Evolutionary conservation across 1,140 invertebrate genomes (phyloP).

Genomic region (Drosophila tropicalis): DNA sequence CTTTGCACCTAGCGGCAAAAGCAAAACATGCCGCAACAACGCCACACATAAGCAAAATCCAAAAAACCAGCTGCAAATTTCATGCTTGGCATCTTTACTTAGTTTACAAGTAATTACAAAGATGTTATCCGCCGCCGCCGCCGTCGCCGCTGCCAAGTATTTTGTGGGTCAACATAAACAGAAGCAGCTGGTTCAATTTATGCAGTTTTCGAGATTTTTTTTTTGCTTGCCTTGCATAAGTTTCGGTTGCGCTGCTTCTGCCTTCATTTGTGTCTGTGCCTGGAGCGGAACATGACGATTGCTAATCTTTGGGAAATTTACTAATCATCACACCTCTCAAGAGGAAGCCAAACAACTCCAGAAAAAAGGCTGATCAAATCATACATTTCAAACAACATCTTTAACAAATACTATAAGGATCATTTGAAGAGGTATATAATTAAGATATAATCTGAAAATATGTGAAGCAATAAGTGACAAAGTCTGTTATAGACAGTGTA

Average conservation of each 20-base stretch:
- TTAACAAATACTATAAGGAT: too few species aligned
- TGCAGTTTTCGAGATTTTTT: slow-evolving; percentile 17
- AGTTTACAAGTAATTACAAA: slow-evolving; percentile 65
- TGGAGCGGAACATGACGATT: slow-evolving; percentile 8
- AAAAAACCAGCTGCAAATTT: slow-evolving; percentile 62
- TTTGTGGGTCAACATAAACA: slow-evolving; percentile 44
- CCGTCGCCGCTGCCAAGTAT: not conserved
- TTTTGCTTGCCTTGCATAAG: slow-evolving; percentile 28
- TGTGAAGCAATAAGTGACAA: too few species aligned
- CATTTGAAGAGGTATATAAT: too few species aligned
- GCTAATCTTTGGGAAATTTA: slow-evolving; percentile 10
- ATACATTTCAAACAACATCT: not conserved
- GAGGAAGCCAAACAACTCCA: not conserved
- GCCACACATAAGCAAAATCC: not conserved
- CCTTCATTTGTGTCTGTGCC: not conserved
- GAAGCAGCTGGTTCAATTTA: slow-evolving; percentile 41
- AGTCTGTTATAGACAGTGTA: too few species aligned
- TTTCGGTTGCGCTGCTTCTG: slow-evolving; percentile 13
- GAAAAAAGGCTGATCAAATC: not conserved
- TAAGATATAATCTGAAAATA: too few species aligned
- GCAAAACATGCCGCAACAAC: not conserved
- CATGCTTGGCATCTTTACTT: slow-evolving; percentile 51
- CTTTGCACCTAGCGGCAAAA: slow-evolving; percentile 31
- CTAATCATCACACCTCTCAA: slow-evolving; percentile 1
- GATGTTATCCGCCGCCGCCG: slow-evolving; percentile 50